These are phyloP conservation scores for Dicerorhinus sumatrensis DNA, from an alignment of 2,113 vertebrate species.

Conservation along the genomic window DNA sequence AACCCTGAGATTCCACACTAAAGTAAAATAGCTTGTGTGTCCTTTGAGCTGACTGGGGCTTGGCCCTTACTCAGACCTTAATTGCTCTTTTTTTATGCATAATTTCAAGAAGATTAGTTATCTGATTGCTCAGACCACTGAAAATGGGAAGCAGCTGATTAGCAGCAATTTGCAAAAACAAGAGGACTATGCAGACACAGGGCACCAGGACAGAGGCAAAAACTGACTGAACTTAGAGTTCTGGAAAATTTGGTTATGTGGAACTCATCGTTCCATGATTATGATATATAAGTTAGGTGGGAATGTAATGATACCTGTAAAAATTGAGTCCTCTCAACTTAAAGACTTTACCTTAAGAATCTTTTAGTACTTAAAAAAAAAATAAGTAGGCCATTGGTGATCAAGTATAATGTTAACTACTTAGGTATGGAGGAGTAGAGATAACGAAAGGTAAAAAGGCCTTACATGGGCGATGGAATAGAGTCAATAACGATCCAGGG, in stretches of 20 bases:
- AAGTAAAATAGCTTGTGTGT: background rate
- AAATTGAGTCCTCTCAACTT: background rate
- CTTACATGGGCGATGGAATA: background rate
- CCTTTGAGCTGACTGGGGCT: background rate
- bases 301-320: background rate
- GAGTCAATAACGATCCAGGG: background rate
- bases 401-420: background rate
- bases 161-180: conserved; percentile 37
- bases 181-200: background rate
- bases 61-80: background rate
- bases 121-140: background rate
- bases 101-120: conserved; percentile 36
- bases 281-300: background rate
- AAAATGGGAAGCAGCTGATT: conserved; percentile 31
- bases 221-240: background rate
- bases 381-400: background rate
- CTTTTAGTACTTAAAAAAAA: conserved; percentile 6
- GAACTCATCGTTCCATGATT: background rate
- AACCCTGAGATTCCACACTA: background rate
- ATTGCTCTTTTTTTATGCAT: conserved; percentile 41
- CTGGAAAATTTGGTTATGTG: conserved; percentile 23
- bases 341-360: conserved; percentile 38
- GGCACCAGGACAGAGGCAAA: background rate
- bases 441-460: background rate
- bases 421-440: background rate